Conservation (phyloP, 2,888 invertebrate genomes). For the Pristionchus exspectatus region DNA sequence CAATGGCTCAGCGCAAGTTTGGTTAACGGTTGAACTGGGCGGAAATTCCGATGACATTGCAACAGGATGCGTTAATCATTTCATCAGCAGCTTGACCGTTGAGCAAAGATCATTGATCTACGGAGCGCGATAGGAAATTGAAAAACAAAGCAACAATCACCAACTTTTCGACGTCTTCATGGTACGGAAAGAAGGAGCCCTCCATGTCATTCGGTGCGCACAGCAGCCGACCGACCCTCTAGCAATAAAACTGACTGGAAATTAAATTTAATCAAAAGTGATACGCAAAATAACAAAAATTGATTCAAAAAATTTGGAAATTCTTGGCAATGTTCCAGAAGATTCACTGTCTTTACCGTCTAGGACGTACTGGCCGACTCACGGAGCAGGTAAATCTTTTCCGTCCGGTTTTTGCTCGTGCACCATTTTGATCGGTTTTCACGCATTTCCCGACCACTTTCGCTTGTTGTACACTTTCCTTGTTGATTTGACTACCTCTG, state of each 20-base stretch:
- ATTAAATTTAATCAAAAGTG: not conserved
- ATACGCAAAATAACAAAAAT: not conserved
- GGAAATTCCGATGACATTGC: not conserved
- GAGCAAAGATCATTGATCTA: not conserved
- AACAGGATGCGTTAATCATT: not conserved
- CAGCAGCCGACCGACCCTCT: conserved; percentile 10
- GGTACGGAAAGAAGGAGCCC: conserved; percentile 43
- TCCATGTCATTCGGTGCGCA: conserved; percentile 12
- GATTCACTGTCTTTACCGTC: not conserved
- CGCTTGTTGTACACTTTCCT: not conserved
- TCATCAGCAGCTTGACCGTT: not conserved
- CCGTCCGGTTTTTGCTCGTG: conserved; percentile 38
- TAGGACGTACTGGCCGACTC: not conserved
- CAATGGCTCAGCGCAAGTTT: not conserved
- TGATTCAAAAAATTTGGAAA: not conserved
- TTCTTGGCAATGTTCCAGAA: conserved; percentile 1
- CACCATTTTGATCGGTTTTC: conserved; percentile 26
- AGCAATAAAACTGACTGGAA: not conserved
- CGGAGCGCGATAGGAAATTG: not conserved
- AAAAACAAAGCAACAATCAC: not conserved
- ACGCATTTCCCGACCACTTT: conserved; percentile 39
- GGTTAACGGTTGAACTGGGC: too few species aligned
- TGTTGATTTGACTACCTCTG: not conserved
- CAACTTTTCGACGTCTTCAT: conserved; percentile 12
- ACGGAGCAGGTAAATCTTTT: not conserved